Evolutionary conservation across 2,113 vertebrate species (phyloP), one percentile per base, ranked within the genome.

Genomic region (Narcine bancroftii): DNA sequence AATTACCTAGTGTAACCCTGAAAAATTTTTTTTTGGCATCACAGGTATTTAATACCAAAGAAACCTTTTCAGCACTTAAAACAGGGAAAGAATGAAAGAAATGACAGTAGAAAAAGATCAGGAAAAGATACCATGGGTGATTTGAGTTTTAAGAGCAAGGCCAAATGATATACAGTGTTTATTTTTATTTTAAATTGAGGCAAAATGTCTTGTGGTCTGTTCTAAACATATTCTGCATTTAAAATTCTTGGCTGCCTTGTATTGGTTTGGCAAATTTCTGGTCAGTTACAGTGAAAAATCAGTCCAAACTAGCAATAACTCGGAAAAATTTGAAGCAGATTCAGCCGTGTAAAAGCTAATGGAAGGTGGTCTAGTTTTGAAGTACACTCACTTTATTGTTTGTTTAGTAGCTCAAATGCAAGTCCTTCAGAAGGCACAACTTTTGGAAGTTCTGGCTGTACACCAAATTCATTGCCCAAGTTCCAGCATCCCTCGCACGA

Each of bases 401-500:
- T 81, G 17, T 60, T 87, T 96, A 98, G 97, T 95, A 97, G 97
- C 95, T 97, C 97, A 85, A 97, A 95, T 85, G 96, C 97, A 29
- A 99, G 97, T 0, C 98, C 98, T 47, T 97, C 97, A 63, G 98
- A 98, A 95, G 97, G 96, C 77, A 94, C 94, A 10, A 95, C 96
- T 0, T 94, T 96, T 6, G 97, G 96, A 94, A 95, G 94, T 83
- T 97, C 96, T 0, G 96, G 97, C 87, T 98, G 97, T 93, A 97
- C 97, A n/a, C 98, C 98, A 29, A 97, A 97, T 93, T 98, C 97
- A 26, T 95, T 99, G 93, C 98, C 99, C 89, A 99, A 98, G 76
- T 98, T 98, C 94, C 97, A 98, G 95, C 99, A 99, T 93, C 98
- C 99, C 53, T 99, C 99, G 92, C 97, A 99, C 17, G 97, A 99